Conservation (phyloP, 2,888 invertebrate species). For the Venusia cambrica region DNA sequence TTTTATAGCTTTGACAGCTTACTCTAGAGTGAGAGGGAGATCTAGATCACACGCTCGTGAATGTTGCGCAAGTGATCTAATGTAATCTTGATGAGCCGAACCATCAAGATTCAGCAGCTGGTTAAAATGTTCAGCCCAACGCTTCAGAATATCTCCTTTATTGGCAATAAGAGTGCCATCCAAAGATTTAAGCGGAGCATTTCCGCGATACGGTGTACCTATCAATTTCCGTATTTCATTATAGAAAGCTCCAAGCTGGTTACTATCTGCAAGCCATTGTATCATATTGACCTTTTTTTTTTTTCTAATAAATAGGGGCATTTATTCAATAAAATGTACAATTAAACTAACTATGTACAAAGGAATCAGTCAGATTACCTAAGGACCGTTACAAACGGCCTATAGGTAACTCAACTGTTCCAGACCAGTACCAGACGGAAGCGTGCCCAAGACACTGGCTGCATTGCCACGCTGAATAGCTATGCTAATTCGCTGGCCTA, state of each 20-base stretch:
- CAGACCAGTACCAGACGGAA: no score
- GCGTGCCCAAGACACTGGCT: no score
- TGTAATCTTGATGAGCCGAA: not conserved
- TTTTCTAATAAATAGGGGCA: no score
- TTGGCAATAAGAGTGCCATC: not conserved
- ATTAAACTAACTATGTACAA: no score
- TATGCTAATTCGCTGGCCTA: no score
- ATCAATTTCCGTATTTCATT: conserved; percentile 2
- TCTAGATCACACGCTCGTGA: not conserved
- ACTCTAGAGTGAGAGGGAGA: not conserved
- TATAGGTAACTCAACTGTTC: no score
- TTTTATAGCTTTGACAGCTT: not conserved
- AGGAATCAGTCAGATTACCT: no score
- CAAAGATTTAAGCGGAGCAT: not conserved
- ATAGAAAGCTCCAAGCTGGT: conserved; percentile 3
- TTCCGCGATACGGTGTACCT: not conserved
- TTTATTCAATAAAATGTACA: no score
- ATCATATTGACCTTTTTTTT: no score
- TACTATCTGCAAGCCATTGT: no score
- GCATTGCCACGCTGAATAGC: no score
- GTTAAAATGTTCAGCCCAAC: conserved; percentile 6
- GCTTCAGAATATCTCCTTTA: conserved; percentile 1
- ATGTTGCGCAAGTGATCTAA: not conserved
- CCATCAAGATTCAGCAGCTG: conserved; percentile 4
- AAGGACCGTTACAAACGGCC: no score